Evolutionary conservation across 2,113 vertebrate species (phyloP), one percentile per base, ranked within the genome.

Genomic region (Meles meles): DNA sequence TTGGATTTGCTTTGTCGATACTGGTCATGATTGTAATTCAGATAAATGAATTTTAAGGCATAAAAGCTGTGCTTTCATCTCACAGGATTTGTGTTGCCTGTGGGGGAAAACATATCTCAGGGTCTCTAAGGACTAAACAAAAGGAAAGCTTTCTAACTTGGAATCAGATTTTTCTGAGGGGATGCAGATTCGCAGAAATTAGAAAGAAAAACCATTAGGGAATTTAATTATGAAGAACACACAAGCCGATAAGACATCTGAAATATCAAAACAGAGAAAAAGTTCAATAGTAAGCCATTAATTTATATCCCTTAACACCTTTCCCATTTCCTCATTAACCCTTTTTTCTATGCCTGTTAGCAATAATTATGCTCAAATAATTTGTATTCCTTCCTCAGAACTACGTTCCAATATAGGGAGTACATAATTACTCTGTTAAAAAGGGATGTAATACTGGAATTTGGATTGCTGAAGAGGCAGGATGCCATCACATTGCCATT

Each of bases 251-350:
- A 52, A 92, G 18, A 81, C 20, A 79, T 39, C 10, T 37, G 25
- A 94, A 88, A 88, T 86, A 86, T 74, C 23, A 91, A 90, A 97
- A 90, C 65, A 95, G 90, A 97, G 67, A 39, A 94, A 92, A 97
- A 97, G 67, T 67, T 91, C 82, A 90, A 17, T 67, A 82, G 69
- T 89, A 93, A 86, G 23, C 57, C 92, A 59, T 79, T 89, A 81
- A 91, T 92, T 93, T 82, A 25, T 83, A 49, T 89, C 15, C 44
- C 31, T 76, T 76, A 89, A 37, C 44, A 84, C 25, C 4, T 81
- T 97, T 72, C 37, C n/a, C 18, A 76, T 83, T 95, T 96, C 39
- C 27, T 96, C 39, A 57, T 85, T 52, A 85, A 71, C 31, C 2
- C 13, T 67, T 93, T 81, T 63, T 55, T 52, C 55, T 79, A 57